phyloP scores from a whole-genome alignment of 2,888 invertebrate genomes.

The Drosophila ezoana region DNA sequence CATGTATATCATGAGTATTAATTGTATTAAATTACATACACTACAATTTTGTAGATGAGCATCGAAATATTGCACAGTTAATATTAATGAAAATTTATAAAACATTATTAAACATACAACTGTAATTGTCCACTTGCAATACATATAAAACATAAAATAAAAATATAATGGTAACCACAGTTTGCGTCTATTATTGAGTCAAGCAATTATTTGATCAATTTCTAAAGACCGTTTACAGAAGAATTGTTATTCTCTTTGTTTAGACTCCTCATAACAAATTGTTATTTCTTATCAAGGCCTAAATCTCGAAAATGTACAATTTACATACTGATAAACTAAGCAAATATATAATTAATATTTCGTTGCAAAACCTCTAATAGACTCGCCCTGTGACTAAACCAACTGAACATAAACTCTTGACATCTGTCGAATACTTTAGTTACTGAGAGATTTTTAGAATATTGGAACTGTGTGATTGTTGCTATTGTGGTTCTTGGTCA shows the following conservation, averaged over 20 bases:
- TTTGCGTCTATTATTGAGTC: constrained; percentile 13
- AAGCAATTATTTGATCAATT: not conserved
- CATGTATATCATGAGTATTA: constrained; percentile 40
- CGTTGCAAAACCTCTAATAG: not conserved
- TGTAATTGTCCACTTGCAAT: constrained; percentile 15
- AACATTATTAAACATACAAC: constrained; percentile 19
- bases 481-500: constrained; percentile 34
- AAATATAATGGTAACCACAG: constrained; percentile 22
- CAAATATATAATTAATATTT: not conserved
- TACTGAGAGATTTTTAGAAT: constrained; percentile 21
- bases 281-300: too few species aligned
- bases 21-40: constrained; percentile 35
- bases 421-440: constrained; percentile 30
- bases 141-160: constrained; percentile 37
- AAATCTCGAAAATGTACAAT: too few species aligned
- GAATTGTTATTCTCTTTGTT: too few species aligned
- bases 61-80: constrained; percentile 52
- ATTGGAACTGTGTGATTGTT: constrained; percentile 10
- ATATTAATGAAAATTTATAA: constrained; percentile 35
- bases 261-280: too few species aligned
- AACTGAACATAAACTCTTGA: constrained; percentile 13
- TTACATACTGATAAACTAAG: too few species aligned
- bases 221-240: not conserved
- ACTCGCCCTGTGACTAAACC: constrained; percentile 2
- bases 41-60: constrained; percentile 50